A percentile compares a stretch with the other conserved stretches of the same genome.
phyloP scores from a whole-genome alignment of 2,888 invertebrate species.

The Drosophila lacicola region DNA sequence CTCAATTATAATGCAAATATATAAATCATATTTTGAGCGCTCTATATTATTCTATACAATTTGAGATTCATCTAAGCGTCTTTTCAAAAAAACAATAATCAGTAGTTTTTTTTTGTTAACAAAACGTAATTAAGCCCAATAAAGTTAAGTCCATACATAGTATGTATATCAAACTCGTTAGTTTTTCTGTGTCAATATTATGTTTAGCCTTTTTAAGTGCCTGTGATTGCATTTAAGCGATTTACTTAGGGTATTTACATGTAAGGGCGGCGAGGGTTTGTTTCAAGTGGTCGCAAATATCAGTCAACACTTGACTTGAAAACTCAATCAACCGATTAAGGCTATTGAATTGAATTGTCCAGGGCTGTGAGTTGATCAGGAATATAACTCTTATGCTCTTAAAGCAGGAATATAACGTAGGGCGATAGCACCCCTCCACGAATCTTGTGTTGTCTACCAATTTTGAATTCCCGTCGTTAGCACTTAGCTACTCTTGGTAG shows the following conservation, averaged over 20 bases:
- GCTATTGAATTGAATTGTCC: no score
- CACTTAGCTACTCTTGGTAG: no score
- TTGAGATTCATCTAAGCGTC: slow-evolving; percentile 12
- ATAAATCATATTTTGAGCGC: slow-evolving; percentile 38
- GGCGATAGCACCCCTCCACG: no score
- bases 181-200: neutral
- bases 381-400: no score
- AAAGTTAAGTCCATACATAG: slow-evolving; percentile 16
- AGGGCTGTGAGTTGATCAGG: no score
- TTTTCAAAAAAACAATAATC: slow-evolving; percentile 8
- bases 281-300: no score
- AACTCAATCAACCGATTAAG: no score
- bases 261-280: slow-evolving; percentile 1
- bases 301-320: no score
- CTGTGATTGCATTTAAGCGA: slow-evolving; percentile 28
- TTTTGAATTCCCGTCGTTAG: no score
- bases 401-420: no score
- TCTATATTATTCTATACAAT: slow-evolving; percentile 26
- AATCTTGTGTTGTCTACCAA: no score
- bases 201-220: neutral
- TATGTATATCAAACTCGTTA: slow-evolving; percentile 15
- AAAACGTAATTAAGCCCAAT: slow-evolving; percentile 11
- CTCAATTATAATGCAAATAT: slow-evolving; percentile 47
- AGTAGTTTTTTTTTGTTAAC: slow-evolving; percentile 1
- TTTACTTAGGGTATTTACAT: slow-evolving; percentile 35